Conservation (phyloP, 2,113 vertebrate species). For the Salvelinus alpinus region DNA sequence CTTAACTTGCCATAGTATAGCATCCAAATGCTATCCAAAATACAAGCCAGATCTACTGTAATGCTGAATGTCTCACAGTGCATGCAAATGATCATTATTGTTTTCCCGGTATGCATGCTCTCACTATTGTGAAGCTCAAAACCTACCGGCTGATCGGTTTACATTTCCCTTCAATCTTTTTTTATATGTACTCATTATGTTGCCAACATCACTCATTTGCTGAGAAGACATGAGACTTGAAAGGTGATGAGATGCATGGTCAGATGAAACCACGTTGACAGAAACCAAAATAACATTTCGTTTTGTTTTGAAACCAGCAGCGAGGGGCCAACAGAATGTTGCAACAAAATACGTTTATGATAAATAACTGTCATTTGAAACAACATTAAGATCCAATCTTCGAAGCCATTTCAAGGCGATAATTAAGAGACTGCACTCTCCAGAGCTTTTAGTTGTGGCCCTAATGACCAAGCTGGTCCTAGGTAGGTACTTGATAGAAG, state of each 20-base stretch:
- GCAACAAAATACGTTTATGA: background rate
- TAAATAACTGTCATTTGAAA: constrained; percentile 10
- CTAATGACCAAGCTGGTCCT: background rate
- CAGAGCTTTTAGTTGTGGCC: constrained; percentile 16
- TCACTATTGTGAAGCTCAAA: background rate
- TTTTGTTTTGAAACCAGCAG: background rate
- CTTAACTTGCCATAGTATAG: background rate
- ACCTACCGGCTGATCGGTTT: background rate
- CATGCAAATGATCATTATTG: background rate
- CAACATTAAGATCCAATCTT: constrained; percentile 24
- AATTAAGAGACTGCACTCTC: constrained; percentile 8
- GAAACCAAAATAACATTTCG: background rate
- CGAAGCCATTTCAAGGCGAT: background rate
- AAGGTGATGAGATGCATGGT: background rate
- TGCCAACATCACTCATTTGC: background rate
- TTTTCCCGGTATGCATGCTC: background rate
- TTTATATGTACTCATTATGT: background rate
- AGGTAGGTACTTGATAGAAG: background rate
- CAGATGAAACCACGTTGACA: background rate
- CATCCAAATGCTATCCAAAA: no score
- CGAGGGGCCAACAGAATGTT: background rate
- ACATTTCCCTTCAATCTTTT: no score
- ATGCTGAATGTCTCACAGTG: background rate
- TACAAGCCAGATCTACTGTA: background rate
- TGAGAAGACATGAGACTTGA: background rate